Evolutionary conservation across 2,113 vertebrate genomes (phyloP).

Genomic region (Hoplias malabaricus): DNA sequence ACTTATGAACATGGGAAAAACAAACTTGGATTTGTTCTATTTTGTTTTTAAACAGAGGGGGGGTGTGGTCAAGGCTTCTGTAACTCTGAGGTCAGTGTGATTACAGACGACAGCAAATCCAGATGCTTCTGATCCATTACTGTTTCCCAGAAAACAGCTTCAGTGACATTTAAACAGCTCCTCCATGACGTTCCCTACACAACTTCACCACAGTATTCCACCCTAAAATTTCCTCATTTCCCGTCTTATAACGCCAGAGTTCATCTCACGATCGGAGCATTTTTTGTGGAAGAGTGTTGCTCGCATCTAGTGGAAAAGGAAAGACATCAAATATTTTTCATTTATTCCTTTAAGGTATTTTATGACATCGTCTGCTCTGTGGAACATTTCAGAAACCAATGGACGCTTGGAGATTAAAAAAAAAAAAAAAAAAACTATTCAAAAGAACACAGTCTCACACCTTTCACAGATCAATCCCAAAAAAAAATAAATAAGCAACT

Average conservation of each 20-base stretch:
- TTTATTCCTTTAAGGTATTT: too few relatives aligned
- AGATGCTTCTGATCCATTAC: constrained; percentile 29
- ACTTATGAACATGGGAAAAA: too few relatives aligned
- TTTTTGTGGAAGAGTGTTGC: neutral
- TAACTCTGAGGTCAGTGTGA: constrained; percentile 49
- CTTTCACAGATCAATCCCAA: too few relatives aligned
- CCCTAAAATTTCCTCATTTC: neutral
- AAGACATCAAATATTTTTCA: too few relatives aligned
- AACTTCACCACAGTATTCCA: neutral
- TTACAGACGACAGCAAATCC: constrained; percentile 47
- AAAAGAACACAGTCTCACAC: too few relatives aligned
- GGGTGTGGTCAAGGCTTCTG: constrained; percentile 19
- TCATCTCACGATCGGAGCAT: neutral
- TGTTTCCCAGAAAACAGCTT: constrained; percentile 41
- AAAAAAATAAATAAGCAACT: too few relatives aligned
- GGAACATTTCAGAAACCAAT: too few relatives aligned
- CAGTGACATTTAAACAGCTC: constrained; percentile 39
- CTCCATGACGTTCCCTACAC: constrained; percentile 11
- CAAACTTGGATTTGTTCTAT: too few relatives aligned
- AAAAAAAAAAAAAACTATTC: too few relatives aligned
- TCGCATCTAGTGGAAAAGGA: neutral
- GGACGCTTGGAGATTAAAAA: too few relatives aligned
- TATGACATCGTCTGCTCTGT: too few relatives aligned
- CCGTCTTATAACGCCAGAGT: neutral
- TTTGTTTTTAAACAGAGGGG: too few relatives aligned